Base-by-base conservation (phyloP, 2,888 invertebrate genomes). In the Gibbula magus region DNA sequence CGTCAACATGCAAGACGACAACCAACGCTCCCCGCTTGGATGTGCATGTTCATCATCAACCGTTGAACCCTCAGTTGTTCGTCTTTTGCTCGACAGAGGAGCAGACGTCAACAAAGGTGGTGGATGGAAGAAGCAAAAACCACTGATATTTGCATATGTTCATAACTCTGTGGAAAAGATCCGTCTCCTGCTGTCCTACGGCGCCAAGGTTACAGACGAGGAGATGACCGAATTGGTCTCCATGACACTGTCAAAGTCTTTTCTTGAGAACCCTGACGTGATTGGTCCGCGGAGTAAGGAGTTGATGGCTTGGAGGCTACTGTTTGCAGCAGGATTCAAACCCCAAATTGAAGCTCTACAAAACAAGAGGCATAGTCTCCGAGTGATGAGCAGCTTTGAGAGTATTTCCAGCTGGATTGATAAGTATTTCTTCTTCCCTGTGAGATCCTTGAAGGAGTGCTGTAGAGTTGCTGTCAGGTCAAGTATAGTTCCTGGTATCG, bases 91-190 rank as follows among this genome's bases (percentile, higher is more conserved):
- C 8, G 84, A 87, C 53, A 81, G 87, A 54, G 89, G 90, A 16
- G 91, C 90, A 51, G 89, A 90, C 75, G 89, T 89, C 8, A 89
- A 89, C 75, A 88, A 88, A 79, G 90, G 89, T 4, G 89, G 89
- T 0, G 89, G 89, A 1, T 89, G 91, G 88, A 88, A 87, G 77
- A 89, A 88, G 67, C 89, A 88, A 81, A 91, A 91, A 73, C 91
- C 91, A 7, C 78, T 91, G 0, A 89, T 91, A 54, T 87, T 89
- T 67, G 90, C 91, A 0, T 91, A 89, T 84, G 91, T 89, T 51
- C 89, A 89, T 79, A 91, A 91, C 79, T 88, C 90, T 22, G 87
- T 89, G n/a, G 88, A 89, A 51, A 91, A 91, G 85, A 87, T 91
- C 52, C 84, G 86, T 77, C 81, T 89, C 22, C 82, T 91, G n/a